These are phyloP conservation scores for Hecatera dysodea DNA, from an alignment of 2,888 invertebrate species.

Conservation along the genomic window DNA sequence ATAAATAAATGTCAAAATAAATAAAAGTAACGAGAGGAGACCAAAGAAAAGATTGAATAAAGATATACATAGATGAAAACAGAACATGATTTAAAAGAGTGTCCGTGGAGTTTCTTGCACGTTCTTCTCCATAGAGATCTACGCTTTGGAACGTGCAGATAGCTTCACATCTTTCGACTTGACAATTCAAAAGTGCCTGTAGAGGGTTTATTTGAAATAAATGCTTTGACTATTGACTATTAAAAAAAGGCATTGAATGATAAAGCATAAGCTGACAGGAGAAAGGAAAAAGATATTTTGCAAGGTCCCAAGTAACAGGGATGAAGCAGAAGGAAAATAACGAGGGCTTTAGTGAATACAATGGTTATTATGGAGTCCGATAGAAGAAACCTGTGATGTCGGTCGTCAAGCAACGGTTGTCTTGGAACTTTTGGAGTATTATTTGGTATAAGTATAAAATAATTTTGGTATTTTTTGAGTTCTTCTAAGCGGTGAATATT, in stretches of 20 bases:
- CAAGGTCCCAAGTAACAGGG: background rate
- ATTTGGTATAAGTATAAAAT: background rate
- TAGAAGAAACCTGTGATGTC: conserved; percentile 5
- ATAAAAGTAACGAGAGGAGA: background rate
- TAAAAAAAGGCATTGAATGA: too few species aligned
- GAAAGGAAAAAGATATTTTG: background rate
- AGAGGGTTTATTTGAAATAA: too few species aligned
- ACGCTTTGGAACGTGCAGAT: too few species aligned
- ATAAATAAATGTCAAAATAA: background rate
- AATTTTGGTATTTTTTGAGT: too few species aligned
- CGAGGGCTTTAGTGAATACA: background rate
- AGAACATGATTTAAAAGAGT: too few species aligned
- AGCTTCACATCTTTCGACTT: too few species aligned
- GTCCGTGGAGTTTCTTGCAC: too few species aligned
- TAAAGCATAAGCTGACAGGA: background rate
- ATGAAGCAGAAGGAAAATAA: conserved; percentile 1
- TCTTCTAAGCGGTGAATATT: too few species aligned
- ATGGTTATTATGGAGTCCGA: background rate
- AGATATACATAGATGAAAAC: background rate
- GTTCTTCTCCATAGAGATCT: too few species aligned
- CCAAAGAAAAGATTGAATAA: background rate
- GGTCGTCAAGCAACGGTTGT: conserved; percentile 22
- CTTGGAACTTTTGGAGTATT: background rate
- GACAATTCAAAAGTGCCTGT: too few species aligned
- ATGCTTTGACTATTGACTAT: too few species aligned